Base-by-base conservation (phyloP, 2,888 invertebrate species). In the Magallana nippona region DNA sequence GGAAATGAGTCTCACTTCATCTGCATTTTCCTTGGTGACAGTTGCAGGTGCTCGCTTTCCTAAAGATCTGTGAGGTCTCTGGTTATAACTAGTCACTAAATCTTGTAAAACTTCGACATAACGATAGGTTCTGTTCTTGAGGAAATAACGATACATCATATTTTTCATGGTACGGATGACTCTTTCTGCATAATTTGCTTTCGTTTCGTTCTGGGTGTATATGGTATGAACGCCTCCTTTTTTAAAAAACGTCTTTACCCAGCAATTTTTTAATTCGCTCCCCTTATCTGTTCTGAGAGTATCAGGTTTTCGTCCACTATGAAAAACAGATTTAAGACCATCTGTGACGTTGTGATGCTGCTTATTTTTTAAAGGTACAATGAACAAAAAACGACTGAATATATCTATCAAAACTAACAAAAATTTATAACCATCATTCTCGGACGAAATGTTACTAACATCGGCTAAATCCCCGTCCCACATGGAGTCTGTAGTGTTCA, bases 401-500 rank as follows among this genome's bases (percentile, higher is more conserved):
- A 83, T 57, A 57, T 83, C 81, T 13, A 78, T 82, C 27, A 77
- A 17, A 5, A 78, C 60, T 32, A 82, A 77, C 32, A 82, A 32
- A 57, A 78, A 83, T 62, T 62, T 79, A n/a, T 27, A 27, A n/a
- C 57, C 60, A 57, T 56, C 56, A 44, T 83, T 83, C 10, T 79
- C 84, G 81, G 82, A 82, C 5, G 83, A 82, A 11, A 87, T 62
- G 60, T 81, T 87, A 0, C 82, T 85, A 8, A 87, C 85, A 57
- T 87, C 85, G 13, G 85, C 85, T 56, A 87, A 78, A 56, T 87
- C 86, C 22, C 63, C 78, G 55, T 87, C 84, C 82, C 84, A 87
- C 22, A 85, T 32, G 15, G 78, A 56, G 44, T 86, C 85, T 15
- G 83, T 58, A 1, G 84, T 84, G 71, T 82, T 62, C 2, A 86